Evolutionary conservation across 2,797 vertebrate species (phyloP).

Genomic region (Sebastes diaconus): DNA sequence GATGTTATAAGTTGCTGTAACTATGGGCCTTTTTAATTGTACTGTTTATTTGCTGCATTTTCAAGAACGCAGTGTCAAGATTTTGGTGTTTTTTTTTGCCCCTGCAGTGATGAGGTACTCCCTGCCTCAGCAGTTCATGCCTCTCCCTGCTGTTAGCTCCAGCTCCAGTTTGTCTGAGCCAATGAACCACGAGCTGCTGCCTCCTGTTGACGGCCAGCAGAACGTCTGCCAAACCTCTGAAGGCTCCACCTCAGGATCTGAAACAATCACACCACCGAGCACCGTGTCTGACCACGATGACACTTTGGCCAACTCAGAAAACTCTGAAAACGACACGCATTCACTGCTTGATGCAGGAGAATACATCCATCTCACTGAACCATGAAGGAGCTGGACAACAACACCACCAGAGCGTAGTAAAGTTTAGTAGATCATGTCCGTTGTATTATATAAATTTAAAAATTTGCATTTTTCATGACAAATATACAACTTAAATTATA

Average conservation of each 20-base stretch:
- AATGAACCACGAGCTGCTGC: constrained; percentile 6
- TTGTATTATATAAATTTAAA: neutral
- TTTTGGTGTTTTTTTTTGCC: neutral
- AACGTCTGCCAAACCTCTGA: constrained; percentile 14
- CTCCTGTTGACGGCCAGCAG: constrained; percentile 10
- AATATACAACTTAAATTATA: neutral
- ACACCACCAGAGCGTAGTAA: neutral
- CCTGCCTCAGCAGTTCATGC: constrained; percentile 19
- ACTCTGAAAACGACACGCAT: neutral
- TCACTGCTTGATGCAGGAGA: constrained; percentile 9
- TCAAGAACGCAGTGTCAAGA: neutral
- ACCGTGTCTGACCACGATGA: neutral
- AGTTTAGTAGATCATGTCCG: neutral
- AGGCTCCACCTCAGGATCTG: constrained; percentile 13
- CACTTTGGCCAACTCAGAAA: neutral
- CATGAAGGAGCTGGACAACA: neutral
- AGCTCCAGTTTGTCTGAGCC: constrained; percentile 9
- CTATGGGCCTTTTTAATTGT: neutral
- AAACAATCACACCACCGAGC: constrained; percentile 10
- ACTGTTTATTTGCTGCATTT: neutral
- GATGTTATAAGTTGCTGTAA: neutral
- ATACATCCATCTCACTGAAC: neutral
- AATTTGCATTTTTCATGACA: neutral
- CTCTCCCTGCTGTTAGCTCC: constrained; percentile 26
- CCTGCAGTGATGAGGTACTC: constrained; percentile 34